These are phyloP conservation scores for Romanogobio albipinnatus DNA, from an alignment of 2,113 vertebrate species.

Conservation along the genomic window DNA sequence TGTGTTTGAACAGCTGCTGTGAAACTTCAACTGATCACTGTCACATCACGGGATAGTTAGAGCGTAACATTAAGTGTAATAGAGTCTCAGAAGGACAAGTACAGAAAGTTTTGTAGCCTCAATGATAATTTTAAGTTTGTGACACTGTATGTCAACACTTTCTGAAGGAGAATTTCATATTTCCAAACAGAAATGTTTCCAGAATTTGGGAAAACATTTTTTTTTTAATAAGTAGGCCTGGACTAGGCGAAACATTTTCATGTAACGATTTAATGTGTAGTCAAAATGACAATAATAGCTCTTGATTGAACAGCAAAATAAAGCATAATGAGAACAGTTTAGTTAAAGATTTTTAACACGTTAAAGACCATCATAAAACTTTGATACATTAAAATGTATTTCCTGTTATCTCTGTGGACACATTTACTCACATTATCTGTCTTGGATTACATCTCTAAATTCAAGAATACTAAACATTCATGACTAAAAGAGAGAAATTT, in stretches of 20 bases:
- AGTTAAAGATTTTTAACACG: conserved; percentile 9
- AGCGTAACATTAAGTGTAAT: conserved; percentile 30
- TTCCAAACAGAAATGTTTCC: conserved; percentile 23
- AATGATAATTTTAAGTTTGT: conserved; percentile 6
- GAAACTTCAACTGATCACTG: conserved; percentile 64
- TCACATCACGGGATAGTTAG: conserved; percentile 60
- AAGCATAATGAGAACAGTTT: not conserved
- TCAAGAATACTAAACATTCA: not conserved
- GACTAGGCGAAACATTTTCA: not conserved
- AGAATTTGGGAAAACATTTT: not conserved
- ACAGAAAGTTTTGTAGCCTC: conserved; percentile 47
- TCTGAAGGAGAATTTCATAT: conserved; percentile 1
- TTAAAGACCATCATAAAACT: conserved; percentile 13
- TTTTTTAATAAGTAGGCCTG: not conserved
- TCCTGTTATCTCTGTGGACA: conserved; percentile 13
- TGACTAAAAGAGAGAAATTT: conserved; percentile 25
- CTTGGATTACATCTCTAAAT: conserved; percentile 33
- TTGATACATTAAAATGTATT: not conserved
- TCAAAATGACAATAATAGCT: not conserved
- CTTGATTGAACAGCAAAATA: conserved; percentile 1
- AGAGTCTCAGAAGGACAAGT: conserved; percentile 37
- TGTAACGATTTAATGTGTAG: not conserved
- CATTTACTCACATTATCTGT: conserved; percentile 8
- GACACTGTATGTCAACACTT: conserved; percentile 33
- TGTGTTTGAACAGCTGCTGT: conserved; percentile 77